Evolutionary conservation across 2,888 invertebrate genomes (phyloP).

Genomic region (Epiblema foenella): DNA sequence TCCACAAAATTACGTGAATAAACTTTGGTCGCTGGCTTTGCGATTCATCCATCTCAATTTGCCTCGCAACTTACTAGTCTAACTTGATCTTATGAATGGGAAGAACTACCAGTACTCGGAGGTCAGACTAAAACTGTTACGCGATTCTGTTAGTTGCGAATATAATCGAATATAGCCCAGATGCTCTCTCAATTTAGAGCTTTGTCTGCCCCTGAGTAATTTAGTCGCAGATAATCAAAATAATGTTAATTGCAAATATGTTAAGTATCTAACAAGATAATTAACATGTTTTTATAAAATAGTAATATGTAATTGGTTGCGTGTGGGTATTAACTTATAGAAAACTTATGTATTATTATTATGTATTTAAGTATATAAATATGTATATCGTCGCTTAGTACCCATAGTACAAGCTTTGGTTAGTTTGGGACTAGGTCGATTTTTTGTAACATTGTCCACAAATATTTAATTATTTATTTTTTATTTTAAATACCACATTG

Average conservation of each 20-base stretch:
- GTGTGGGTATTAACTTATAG: background rate
- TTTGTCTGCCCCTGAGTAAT: slow-evolving; percentile 2
- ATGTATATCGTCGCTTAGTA: too few species aligned
- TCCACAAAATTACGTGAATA: background rate
- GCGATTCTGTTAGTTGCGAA: background rate
- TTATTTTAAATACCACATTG: too few species aligned
- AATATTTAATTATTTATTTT: too few species aligned
- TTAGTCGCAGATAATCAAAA: background rate
- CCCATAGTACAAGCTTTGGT: too few species aligned
- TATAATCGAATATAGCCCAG: background rate
- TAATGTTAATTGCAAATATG: background rate
- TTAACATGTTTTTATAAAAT: too few species aligned
- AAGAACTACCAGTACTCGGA: background rate
- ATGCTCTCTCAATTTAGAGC: slow-evolving; percentile 1
- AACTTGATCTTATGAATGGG: too few species aligned
- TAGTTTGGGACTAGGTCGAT: too few species aligned
- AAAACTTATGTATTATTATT: too few species aligned
- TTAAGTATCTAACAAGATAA: too few species aligned
- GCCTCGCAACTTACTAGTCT: background rate
- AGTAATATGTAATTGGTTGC: background rate
- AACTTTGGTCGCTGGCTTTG: background rate
- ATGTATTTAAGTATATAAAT: too few species aligned
- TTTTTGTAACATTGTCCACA: too few species aligned
- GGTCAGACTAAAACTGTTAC: background rate
- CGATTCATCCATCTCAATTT: background rate